These are phyloP conservation scores for Mechanitis mazaeus DNA, from an alignment of 2,888 invertebrate genomes.

Conservation along the genomic window DNA sequence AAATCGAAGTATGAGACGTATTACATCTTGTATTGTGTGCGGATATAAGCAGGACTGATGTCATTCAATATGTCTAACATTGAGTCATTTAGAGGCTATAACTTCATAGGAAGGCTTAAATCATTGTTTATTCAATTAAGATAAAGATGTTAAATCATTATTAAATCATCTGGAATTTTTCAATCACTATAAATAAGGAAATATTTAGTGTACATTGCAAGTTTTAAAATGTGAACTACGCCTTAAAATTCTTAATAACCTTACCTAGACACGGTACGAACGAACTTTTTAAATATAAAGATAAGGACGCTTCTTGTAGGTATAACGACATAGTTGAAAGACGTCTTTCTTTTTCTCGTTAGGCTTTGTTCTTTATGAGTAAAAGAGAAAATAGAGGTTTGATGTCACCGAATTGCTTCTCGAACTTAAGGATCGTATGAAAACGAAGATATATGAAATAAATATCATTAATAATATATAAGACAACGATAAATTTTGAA, in stretches of 20 bases:
- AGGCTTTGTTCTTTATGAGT: constrained; percentile 8
- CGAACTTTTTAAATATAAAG: too few relatives aligned
- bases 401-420: constrained; percentile 8
- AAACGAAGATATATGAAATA: neutral
- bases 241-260: too few relatives aligned
- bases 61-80: constrained; percentile 36
- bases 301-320: too few relatives aligned
- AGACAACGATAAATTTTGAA: too few relatives aligned
- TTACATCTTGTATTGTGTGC: constrained; percentile 16
- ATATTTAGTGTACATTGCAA: too few relatives aligned
- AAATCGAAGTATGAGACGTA: constrained; percentile 19
- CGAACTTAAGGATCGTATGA: neutral
- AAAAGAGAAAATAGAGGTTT: constrained; percentile 21
- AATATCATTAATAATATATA: neutral
- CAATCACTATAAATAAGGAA: too few relatives aligned
- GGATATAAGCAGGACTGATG: constrained; percentile 36
- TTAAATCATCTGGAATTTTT: neutral
- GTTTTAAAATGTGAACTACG: too few relatives aligned
- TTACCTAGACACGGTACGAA: too few relatives aligned
- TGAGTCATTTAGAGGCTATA: constrained; percentile 30
- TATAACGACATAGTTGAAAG: constrained; percentile 23
- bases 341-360: constrained; percentile 18
- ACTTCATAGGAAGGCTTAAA: neutral
- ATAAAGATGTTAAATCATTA: neutral
- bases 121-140: neutral